These are phyloP conservation scores for Xenotilapia leptura DNA, from an alignment of 2,113 vertebrate genomes.

Conservation along the genomic window DNA sequence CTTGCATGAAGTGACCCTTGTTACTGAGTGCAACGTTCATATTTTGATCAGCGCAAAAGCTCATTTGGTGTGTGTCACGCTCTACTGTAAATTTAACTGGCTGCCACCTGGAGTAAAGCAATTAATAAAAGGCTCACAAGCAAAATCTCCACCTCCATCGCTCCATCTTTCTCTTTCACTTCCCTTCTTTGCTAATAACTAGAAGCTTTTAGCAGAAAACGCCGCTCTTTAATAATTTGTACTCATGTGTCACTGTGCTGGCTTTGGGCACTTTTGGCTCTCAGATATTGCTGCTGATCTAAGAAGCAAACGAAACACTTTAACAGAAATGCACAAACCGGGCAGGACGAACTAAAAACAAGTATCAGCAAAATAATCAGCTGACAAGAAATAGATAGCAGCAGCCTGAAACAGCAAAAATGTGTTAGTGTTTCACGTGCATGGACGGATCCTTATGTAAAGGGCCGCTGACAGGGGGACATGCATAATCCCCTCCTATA, in stretches of 20 bases:
- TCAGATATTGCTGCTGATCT: constrained; percentile 34
- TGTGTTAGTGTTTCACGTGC: background rate
- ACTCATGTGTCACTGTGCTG: constrained; percentile 35
- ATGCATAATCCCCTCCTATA: background rate
- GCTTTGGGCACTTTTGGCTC: constrained; percentile 38
- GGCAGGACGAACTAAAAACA: background rate
- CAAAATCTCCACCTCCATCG: background rate
- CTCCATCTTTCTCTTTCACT: background rate
- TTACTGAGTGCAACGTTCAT: background rate
- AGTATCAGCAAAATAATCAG: constrained; percentile 16
- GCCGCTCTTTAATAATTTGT: constrained; percentile 56
- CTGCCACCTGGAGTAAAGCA: constrained; percentile 29
- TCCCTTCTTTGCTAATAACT: constrained; percentile 7
- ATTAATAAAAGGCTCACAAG: constrained; percentile 41
- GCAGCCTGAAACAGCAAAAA: background rate
- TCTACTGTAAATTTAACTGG: constrained; percentile 3
- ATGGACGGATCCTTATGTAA: background rate
- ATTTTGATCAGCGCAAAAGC: background rate
- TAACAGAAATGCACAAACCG: background rate
- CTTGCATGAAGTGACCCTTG: background rate
- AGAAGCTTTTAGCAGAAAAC: constrained; percentile 47
- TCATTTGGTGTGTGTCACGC: background rate
- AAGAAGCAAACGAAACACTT: background rate
- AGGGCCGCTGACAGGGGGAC: background rate
- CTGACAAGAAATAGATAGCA: background rate